Evolutionary conservation across 2,888 invertebrate genomes (phyloP), one percentile per base, ranked within the genome.

Genomic region (Ophion ventricosus): DNA sequence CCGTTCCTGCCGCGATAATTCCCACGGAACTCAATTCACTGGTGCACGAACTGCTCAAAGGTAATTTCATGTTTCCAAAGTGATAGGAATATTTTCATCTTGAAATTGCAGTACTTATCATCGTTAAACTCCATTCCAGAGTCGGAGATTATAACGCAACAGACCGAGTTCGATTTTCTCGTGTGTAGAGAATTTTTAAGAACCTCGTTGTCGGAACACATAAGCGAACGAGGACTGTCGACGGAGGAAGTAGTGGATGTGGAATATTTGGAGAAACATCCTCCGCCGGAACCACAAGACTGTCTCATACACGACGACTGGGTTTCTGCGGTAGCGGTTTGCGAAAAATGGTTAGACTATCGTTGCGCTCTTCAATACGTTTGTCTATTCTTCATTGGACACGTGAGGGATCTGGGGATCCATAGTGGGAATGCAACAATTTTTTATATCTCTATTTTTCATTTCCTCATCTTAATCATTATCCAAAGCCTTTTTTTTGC

Each of bases 221-320:
- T 98, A 79, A 95, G 96, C 85, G 96, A 97, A 83, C 96, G 96
- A 89, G 95, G 95, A 57, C 94, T 97, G 11, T 97, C 97, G 0
- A 96, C 96, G 70, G 99, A 99, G 94, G 95, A 96, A 76, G 96
- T 97, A 11, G 94, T 99, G 87, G 97, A 97, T 87, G 95, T 99
- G 73, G 99, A 99, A 93, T 99, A 99, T 94, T 94, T 99, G 26
- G 97, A 98, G 92, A 96, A 97, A 88, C 96, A 97, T 88, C 98
- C 98, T 14, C 97, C 99, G 0, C 99, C 99, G 0, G 96, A 97
- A 90, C 99, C 99, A 0, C 96, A 98, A 91, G 97, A 98, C 92
- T 98, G 98, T 92, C 94, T 99, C 87, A 95, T 98, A 92, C 99
- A 99, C 90, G 98, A 99, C 93, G 99, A 99, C 92, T 99, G 99